These are phyloP conservation scores for Sinocyclocheilus anophthalmus DNA, from an alignment of 2,113 vertebrate genomes.

Conservation along the genomic window DNA sequence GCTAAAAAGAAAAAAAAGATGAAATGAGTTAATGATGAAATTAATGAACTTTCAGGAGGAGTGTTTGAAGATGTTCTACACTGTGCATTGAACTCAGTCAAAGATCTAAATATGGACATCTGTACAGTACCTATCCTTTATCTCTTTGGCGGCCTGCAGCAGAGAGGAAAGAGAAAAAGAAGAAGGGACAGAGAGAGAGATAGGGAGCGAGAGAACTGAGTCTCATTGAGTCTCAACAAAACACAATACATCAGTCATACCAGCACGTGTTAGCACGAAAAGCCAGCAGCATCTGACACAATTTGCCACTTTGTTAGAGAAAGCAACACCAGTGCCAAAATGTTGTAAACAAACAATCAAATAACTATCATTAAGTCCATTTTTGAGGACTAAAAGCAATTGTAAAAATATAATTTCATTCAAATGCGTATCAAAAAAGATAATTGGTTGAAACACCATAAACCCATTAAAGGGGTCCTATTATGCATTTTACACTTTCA, in stretches of 20 bases:
- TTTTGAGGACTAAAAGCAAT: background rate
- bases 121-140: conserved; percentile 95
- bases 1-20: background rate
- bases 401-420: background rate
- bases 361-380: background rate
- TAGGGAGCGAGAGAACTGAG: conserved; percentile 62
- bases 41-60: background rate
- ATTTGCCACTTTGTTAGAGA: conserved; percentile 35
- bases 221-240: conserved; percentile 65
- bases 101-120: conserved; percentile 60
- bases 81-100: conserved; percentile 48
- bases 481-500: no score
- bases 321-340: conserved; percentile 5
- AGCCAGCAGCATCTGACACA: conserved; percentile 39
- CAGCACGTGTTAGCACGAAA: conserved; percentile 52
- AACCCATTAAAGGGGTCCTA: background rate
- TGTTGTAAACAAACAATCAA: background rate
- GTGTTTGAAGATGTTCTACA: conserved; percentile 15
- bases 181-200: conserved; percentile 35
- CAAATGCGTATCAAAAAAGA: background rate
- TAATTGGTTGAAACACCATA: background rate
- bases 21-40: background rate
- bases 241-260: conserved; percentile 56
- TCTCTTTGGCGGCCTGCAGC: conserved; percentile 95
- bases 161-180: conserved; percentile 66